These are phyloP conservation scores for Eupithecia subumbrata DNA, from an alignment of 2,888 invertebrate genomes.

Conservation along the genomic window DNA sequence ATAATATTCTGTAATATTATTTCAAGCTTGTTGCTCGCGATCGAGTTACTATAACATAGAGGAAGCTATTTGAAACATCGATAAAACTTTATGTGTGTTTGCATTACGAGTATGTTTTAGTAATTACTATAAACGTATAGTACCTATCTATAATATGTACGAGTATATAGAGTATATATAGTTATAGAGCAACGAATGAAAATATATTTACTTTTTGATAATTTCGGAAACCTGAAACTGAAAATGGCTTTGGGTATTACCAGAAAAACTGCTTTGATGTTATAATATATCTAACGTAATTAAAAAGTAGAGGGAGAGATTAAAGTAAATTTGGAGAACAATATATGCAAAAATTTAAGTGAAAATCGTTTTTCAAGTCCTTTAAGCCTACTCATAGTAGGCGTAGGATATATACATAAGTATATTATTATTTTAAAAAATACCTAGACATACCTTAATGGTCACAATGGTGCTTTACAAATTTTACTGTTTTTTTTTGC, in stretches of 20 bases:
- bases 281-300: background rate
- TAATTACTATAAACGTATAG: background rate
- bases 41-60: slow-evolving; percentile 1
- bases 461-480: background rate
- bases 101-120: slow-evolving; percentile 1
- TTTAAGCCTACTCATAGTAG: background rate
- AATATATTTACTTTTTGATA: background rate
- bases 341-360: background rate
- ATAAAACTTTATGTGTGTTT: slow-evolving; percentile 5
- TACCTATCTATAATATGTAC: too few relatives aligned
- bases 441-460: background rate
- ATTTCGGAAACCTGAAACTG: background rate
- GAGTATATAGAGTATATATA: too few relatives aligned
- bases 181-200: background rate
- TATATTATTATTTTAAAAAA: background rate
- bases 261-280: background rate
- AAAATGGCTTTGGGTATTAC: background rate
- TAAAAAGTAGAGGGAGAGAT: background rate
- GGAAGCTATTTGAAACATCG: background rate
- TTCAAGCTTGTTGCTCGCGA: background rate
- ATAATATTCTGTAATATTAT: background rate
- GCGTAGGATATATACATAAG: background rate
- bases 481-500: background rate
- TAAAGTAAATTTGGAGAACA: background rate
- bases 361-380: background rate